Base-by-base conservation (phyloP, 2,888 invertebrate genomes). In the Timandra comae region DNA sequence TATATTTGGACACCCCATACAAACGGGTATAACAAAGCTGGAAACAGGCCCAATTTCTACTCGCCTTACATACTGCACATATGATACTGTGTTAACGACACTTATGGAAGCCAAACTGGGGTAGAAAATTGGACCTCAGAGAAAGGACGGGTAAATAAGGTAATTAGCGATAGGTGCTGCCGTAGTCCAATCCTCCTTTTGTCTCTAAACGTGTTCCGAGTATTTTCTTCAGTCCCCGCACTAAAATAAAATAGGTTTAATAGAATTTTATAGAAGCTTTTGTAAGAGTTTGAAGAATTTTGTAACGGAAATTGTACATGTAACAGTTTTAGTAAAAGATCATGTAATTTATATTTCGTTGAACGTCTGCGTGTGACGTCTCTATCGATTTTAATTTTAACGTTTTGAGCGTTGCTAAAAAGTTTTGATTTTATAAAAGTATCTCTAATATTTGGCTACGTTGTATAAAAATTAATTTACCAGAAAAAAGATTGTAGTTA, bases 51-150 rank as follows among this genome's bases (percentile, higher is more conserved):
- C 50, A 55, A 52, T 53, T 56, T 56, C 48, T 8, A 10, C 9
- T 16, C 48, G 41, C 53, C 38, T 48, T 41, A 42, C 43, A 43
- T 41, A 43, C 39, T 46, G 34, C 29, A 33, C 13, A 16, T 40
- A 43, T 55, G 48, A 56, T 45, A 36, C 35, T 35, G 43, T 49
- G 52, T 47, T 56, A 60, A 63, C 52, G 57, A 56, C 56, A 61
- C 60, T 59, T 60, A 60, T 55, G 59, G 56, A 61, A 57, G 52
- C 56, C 58, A 60, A 66, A 66, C 60, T 61, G 52, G 49, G 46
- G 49, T 53, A 43, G 50, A 44, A 58, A 57, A 58, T 52, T 51
- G 43, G 39, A 43, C 43, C 38, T 51, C 29, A 34, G 46, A 54
- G 56, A 46, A 50, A 41, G 43, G 46, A 49, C 54, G 46, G 45